A percentile compares a stretch with the other conserved stretches of the same genome.
These are phyloP conservation scores for Myocastor coypus DNA, from an alignment of 2,113 vertebrate species.

Conservation along the genomic window DNA sequence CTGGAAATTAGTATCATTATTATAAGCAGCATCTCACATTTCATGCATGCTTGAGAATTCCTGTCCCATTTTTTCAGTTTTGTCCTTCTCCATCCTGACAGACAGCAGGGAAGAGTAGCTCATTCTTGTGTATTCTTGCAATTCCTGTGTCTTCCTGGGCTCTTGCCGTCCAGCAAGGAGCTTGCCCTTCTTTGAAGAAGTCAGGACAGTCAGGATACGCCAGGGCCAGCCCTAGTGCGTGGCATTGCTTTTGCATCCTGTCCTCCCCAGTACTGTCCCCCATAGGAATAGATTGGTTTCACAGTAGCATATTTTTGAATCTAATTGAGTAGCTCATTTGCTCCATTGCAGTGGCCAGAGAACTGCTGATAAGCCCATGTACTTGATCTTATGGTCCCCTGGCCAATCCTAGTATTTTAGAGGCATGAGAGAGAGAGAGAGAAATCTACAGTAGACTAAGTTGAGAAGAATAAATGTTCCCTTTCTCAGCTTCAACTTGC, in stretches of 20 bases:
- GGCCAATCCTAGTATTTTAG: background rate
- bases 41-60: slow-evolving; percentile 57
- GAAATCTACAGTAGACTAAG: background rate
- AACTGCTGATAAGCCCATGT: background rate
- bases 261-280: background rate
- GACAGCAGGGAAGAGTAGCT: background rate
- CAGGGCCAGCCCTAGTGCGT: background rate
- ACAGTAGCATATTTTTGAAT: background rate
- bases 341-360: background rate
- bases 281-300: background rate
- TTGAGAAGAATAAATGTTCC: slow-evolving; percentile 24
- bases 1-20: background rate
- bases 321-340: background rate
- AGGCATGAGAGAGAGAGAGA: background rate
- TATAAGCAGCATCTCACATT: background rate
- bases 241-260: background rate
- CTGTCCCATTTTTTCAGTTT: slow-evolving; percentile 29
- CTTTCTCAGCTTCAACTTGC: slow-evolving; percentile 76
- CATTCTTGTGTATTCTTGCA: background rate
- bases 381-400: background rate
- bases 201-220: background rate
- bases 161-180: background rate
- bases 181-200: background rate
- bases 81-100: slow-evolving; percentile 14
- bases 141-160: background rate